Evolutionary conservation across 2,113 vertebrate species (phyloP), one percentile per base, ranked within the genome.

Genomic region (Condylura cristata): DNA sequence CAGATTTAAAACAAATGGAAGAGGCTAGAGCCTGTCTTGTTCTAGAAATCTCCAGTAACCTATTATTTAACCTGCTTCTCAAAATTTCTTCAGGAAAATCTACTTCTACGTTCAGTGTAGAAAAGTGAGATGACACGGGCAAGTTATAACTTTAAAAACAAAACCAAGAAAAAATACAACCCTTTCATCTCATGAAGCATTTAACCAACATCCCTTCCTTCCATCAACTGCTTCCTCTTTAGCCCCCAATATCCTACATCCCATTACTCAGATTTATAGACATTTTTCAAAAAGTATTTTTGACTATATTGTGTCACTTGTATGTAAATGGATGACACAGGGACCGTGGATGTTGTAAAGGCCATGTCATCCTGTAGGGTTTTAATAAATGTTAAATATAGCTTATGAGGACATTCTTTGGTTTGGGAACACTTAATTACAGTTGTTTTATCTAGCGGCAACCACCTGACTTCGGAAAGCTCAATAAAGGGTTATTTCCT

Each of bases 371-470:
- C 87, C 71, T 93, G 30, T 24, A 72, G 16, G 37, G 65, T 70
- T 74, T 66, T 79, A 89, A 88, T 92, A 92, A 86, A 86, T 34
- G 12, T 56, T 83, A 92, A 79, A 76, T 89, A 78, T 44, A 58
- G 88, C 86, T 93, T 88, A 86, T 92, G 74, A 89, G 60, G 89
- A 89, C 92, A 94, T 92, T 93, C 51, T 90, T 86, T 61, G 11
- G 20, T 41, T 76, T 76, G 74, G 60, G 83, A 68, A 92, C 63
- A 91, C 88, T 90, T 74, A 83, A 83, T 24, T 58, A 28, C 5
- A 80, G 32, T 75, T 87, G 32, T 87, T 89, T 90, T 24, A 87
- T 86, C 85, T 60, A 30, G 13, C 34, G 75, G 65, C 61, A 92
- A 68, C 28, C 61, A 65, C 78, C 89, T 91, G 30, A 41, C 39